A percentile compares a stretch with the other conserved stretches of the same genome.
phyloP scores from a whole-genome alignment of 2,113 vertebrate species.

The Megaleporinus macrocephalus region DNA sequence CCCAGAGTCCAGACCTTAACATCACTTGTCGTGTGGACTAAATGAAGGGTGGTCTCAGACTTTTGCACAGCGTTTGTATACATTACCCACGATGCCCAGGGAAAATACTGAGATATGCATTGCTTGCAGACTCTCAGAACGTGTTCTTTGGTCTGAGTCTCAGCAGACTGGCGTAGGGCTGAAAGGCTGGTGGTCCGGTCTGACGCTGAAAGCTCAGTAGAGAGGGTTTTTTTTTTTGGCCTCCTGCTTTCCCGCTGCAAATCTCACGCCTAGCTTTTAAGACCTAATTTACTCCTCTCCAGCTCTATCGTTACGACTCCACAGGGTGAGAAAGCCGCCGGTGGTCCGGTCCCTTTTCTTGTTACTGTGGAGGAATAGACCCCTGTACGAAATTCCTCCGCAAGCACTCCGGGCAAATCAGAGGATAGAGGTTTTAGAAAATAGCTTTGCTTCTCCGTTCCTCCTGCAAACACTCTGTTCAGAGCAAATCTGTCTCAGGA shows the following conservation, averaged over 20 bases:
- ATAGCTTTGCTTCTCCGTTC: not conserved
- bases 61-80: not conserved
- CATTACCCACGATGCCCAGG: slow-evolving; percentile 1
- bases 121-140: slow-evolving; percentile 12
- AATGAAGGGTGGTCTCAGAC: no score
- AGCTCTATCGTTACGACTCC: slow-evolving; percentile 46
- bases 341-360: slow-evolving; percentile 33
- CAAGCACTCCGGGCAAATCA: slow-evolving; percentile 30
- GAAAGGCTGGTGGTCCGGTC: slow-evolving; percentile 4
- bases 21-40: no score
- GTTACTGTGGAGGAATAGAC: slow-evolving; percentile 50
- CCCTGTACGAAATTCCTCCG: slow-evolving; percentile 40
- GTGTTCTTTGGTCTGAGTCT: slow-evolving; percentile 15
- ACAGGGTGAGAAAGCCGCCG: slow-evolving; percentile 40
- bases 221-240: not conserved
- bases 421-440: slow-evolving; percentile 30
- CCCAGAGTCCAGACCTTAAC: no score
- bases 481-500: slow-evolving; percentile 13
- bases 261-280: slow-evolving; percentile 34
- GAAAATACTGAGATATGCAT: slow-evolving; percentile 33
- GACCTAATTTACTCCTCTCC: slow-evolving; percentile 55
- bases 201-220: not conserved
- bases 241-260: not conserved
- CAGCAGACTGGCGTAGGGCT: slow-evolving; percentile 15
- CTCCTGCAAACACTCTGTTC: not conserved